A percentile compares a stretch with the other conserved stretches of the same genome.
These are phyloP conservation scores for Leptothorax acervorum DNA, from an alignment of 2,888 invertebrate species.

Conservation along the genomic window DNA sequence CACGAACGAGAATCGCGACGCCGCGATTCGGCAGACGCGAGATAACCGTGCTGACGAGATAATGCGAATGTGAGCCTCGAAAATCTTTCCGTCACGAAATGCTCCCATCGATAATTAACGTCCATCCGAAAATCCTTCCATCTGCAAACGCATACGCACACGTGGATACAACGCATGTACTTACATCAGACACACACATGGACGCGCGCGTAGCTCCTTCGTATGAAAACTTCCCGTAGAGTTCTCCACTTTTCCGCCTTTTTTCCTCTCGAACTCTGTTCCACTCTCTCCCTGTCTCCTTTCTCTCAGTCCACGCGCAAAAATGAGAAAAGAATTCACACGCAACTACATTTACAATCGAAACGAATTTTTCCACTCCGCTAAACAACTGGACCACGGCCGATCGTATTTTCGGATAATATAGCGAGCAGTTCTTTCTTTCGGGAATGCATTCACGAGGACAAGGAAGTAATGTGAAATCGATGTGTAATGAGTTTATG, in stretches of 20 bases:
- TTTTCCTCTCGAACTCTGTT: slow-evolving; percentile 5
- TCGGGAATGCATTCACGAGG: slow-evolving; percentile 73
- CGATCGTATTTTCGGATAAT: slow-evolving; percentile 44
- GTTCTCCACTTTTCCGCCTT: slow-evolving; percentile 18
- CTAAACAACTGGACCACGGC: slow-evolving; percentile 29
- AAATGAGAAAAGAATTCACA: slow-evolving; percentile 9
- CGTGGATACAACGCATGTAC: background rate
- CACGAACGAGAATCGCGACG: slow-evolving; percentile 36
- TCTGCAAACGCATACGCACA: background rate
- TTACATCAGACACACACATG: background rate
- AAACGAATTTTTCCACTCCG: slow-evolving; percentile 55
- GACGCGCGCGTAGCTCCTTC: background rate
- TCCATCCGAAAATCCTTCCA: slow-evolving; percentile 43
- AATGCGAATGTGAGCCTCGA: slow-evolving; percentile 43
- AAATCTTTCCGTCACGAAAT: slow-evolving; percentile 34
- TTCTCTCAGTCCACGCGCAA: slow-evolving; percentile 31
- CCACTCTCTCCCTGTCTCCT: slow-evolving; percentile 46
- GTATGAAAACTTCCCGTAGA: background rate
- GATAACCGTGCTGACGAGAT: slow-evolving; percentile 32
- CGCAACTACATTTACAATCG: slow-evolving; percentile 57
- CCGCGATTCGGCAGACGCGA: slow-evolving; percentile 43
- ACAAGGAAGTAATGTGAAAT: slow-evolving; percentile 76
- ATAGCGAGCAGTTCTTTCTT: slow-evolving; percentile 68
- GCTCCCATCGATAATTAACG: slow-evolving; percentile 30
- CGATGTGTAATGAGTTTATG: slow-evolving; percentile 84